These are phyloP conservation scores for Drosophila kanapiae DNA, from an alignment of 1,140 invertebrate genomes.

Conservation along the genomic window DNA sequence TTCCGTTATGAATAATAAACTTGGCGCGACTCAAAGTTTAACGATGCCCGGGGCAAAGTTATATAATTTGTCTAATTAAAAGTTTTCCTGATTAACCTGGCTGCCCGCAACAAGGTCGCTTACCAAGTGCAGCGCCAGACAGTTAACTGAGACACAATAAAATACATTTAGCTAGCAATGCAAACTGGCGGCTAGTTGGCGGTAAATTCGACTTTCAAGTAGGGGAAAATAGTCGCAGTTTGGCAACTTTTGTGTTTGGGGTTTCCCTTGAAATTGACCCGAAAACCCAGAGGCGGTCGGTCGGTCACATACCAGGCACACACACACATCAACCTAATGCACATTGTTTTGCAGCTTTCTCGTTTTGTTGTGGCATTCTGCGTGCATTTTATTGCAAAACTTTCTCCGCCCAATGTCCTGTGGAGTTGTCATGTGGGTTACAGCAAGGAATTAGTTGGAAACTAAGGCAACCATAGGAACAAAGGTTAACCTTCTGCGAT, in stretches of 20 bases:
- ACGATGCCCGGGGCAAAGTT: conserved; percentile 55
- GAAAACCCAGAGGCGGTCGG: neutral
- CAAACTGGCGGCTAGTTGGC: conserved; percentile 13
- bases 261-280: conserved; percentile 49
- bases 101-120: conserved; percentile 49
- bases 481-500: neutral
- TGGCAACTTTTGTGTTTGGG: conserved; percentile 41
- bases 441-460: conserved; percentile 19
- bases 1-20: conserved; percentile 68
- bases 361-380: conserved; percentile 29
- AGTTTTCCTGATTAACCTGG: conserved; percentile 54
- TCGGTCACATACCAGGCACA: conserved; percentile 7
- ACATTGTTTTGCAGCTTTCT: conserved; percentile 42
- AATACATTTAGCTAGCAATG: conserved; percentile 50
- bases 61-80: conserved; percentile 77
- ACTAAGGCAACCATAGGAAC: neutral
- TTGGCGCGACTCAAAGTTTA: conserved; percentile 46
- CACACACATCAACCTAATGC: conserved; percentile 45
- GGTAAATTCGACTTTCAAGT: conserved; percentile 13
- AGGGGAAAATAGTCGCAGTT: conserved; percentile 30
- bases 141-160: conserved; percentile 29
- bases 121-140: conserved; percentile 17
- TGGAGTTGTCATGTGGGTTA: conserved; percentile 31
- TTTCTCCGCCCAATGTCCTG: conserved; percentile 42
- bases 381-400: conserved; percentile 63